A percentile compares a stretch with the other conserved stretches of the same genome.
phyloP scores from a whole-genome alignment of 2,113 vertebrate genomes.

The Eudyptes chrysolophus region DNA sequence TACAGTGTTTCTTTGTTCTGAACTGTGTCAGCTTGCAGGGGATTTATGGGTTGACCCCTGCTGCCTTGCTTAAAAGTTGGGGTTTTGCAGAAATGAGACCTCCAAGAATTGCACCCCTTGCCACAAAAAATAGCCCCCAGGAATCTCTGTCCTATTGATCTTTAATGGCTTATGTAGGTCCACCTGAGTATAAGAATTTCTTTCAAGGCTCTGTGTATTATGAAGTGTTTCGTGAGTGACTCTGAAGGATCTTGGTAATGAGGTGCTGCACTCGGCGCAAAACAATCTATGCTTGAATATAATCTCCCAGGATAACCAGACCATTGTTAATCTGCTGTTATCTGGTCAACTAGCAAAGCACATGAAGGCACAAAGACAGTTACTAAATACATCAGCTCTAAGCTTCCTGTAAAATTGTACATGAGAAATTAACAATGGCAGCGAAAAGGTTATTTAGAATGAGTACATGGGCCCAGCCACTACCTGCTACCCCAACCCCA shows the following conservation, averaged over 20 bases:
- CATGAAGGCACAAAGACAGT: not conserved
- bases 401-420: not conserved
- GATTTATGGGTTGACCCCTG: not conserved
- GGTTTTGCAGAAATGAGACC: not conserved
- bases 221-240: not conserved
- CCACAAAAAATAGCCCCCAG: not conserved
- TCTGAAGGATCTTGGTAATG: not conserved
- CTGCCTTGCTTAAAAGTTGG: not conserved
- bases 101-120: not conserved
- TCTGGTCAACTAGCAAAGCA: not conserved
- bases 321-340: not conserved
- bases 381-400: not conserved
- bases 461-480: not conserved
- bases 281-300: not conserved
- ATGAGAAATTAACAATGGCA: not conserved
- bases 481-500: not conserved
- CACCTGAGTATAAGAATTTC: not conserved
- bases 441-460: not conserved
- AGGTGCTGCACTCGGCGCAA: not conserved
- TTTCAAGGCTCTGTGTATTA: not conserved
- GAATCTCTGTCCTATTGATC: not conserved
- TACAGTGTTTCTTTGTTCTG: not conserved
- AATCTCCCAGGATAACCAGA: not conserved
- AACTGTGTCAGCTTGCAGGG: not conserved
- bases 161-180: not conserved